Evolutionary conservation across 2,797 vertebrate species (phyloP).

Genomic region (Tokudaia muenninki): DNA sequence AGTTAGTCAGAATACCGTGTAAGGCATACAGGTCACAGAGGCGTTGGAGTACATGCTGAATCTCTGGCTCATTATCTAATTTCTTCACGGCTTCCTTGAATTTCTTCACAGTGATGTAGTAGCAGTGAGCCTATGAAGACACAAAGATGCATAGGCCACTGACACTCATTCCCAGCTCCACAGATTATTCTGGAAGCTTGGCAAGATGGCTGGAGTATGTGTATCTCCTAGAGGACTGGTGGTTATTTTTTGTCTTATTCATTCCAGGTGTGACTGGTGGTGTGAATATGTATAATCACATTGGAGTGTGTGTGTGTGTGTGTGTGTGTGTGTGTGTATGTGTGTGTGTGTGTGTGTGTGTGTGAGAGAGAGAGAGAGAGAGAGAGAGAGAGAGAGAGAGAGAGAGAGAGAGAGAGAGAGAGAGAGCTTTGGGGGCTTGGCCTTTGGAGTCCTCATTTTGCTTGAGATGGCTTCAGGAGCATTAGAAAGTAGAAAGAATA

Average conservation of each 20-base stretch:
- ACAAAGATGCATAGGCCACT: background rate
- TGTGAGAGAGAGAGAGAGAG: background rate
- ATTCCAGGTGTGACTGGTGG: background rate
- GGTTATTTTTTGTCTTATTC: background rate
- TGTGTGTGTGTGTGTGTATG: no score
- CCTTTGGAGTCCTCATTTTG: constrained; percentile 22
- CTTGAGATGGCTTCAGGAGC: background rate
- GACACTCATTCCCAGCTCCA: background rate
- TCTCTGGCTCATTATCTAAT: constrained; percentile 81
- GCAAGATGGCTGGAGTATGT: background rate
- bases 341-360: background rate
- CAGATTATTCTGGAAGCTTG: background rate
- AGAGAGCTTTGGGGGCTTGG: background rate
- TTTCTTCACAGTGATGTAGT: constrained; percentile 87
- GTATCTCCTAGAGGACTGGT: background rate
- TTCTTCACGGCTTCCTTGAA: constrained; percentile 85
- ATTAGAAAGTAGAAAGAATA: background rate
- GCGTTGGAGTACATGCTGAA: constrained; percentile 86
- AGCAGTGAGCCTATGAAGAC: constrained; percentile 89
- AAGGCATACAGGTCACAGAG: constrained; percentile 90
- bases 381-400: no score
- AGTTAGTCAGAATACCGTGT: constrained; percentile 86
- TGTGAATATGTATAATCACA: background rate
- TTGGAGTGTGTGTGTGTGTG: no score
- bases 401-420: no score